A percentile compares a stretch with the other conserved stretches of the same genome.
Conservation (phyloP, 2,113 vertebrate species). For the Corydoras maculifer region DNA sequence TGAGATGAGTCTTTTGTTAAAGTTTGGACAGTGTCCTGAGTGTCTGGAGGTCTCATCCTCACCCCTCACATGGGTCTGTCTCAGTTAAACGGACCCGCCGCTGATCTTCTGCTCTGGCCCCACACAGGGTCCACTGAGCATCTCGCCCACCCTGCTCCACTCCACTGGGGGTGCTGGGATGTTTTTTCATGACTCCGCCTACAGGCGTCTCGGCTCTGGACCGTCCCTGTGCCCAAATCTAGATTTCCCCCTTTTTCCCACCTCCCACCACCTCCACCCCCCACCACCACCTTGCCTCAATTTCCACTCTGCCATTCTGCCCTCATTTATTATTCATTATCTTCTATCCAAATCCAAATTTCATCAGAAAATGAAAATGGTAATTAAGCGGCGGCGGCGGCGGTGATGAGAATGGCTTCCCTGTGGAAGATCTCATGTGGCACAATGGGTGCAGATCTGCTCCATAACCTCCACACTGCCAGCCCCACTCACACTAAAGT, state of each 20-base stretch:
- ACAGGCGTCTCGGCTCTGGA: neutral
- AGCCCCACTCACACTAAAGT: neutral
- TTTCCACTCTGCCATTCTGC: conserved; percentile 12
- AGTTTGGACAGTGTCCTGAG: no score
- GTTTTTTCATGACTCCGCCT: neutral
- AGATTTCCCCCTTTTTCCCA: neutral
- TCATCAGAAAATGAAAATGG: conserved; percentile 19
- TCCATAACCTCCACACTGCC: conserved; percentile 8
- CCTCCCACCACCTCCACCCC: neutral
- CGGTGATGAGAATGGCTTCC: conserved; percentile 17
- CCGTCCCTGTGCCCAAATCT: neutral
- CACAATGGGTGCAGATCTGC: conserved; percentile 50
- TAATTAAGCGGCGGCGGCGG: conserved; percentile 12
- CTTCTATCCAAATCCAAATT: conserved; percentile 20
- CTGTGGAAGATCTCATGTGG: conserved; percentile 8
- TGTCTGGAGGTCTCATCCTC: no score
- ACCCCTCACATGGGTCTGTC: no score
- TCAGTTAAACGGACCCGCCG: no score
- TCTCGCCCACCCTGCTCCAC: neutral
- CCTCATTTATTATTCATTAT: conserved; percentile 32
- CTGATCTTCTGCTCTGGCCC: no score
- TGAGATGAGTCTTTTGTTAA: no score
- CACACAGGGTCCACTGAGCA: neutral
- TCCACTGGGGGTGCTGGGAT: neutral
- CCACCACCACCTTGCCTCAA: neutral